Conservation (phyloP, 2,888 invertebrate genomes). For the Nemurella pictetii region DNA sequence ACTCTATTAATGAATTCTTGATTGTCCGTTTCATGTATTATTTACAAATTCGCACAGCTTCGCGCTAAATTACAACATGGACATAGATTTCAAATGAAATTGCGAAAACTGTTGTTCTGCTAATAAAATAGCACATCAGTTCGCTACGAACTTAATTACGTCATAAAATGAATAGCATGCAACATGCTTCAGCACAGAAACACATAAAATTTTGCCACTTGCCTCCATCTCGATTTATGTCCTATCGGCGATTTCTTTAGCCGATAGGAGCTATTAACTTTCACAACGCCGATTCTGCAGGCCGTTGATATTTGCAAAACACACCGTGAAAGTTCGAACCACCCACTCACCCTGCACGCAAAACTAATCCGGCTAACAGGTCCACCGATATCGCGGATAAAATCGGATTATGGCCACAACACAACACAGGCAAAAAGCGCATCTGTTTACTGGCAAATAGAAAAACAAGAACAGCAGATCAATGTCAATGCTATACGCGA, state of each 20-base stretch:
- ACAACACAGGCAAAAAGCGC: too few relatives aligned
- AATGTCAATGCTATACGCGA: too few relatives aligned
- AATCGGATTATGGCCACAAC: too few relatives aligned
- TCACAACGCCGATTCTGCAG: background rate
- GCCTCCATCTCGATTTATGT: background rate
- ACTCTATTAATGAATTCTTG: background rate
- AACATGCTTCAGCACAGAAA: too few relatives aligned
- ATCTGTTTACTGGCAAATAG: background rate
- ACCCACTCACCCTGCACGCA: background rate
- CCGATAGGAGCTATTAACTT: background rate
- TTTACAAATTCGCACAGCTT: too few relatives aligned
- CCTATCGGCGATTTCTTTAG: background rate
- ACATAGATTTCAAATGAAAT: too few relatives aligned
- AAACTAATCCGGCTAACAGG: background rate
- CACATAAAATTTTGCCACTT: background rate
- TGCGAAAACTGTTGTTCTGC: background rate
- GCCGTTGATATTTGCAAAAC: background rate
- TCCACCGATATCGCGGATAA: background rate
- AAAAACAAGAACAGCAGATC: too few relatives aligned
- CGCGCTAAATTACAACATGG: background rate
- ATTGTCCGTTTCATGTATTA: too few relatives aligned
- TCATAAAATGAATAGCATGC: background rate
- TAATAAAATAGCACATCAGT: background rate
- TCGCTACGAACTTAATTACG: background rate
- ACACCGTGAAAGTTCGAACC: background rate